These are phyloP conservation scores for Conus canariensis DNA, from an alignment of 2,888 invertebrate genomes.

Conservation along the genomic window DNA sequence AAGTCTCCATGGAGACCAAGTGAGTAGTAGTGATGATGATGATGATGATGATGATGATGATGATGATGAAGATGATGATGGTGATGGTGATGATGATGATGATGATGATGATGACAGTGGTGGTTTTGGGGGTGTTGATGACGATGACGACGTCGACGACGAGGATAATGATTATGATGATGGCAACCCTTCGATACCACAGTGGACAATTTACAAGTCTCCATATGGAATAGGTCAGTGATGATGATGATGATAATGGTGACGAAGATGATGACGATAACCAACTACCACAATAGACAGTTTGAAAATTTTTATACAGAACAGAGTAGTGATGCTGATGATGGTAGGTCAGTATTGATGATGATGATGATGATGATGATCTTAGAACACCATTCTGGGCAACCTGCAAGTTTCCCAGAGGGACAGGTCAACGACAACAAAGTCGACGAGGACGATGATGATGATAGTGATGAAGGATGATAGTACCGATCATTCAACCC, in stretches of 20 bases:
- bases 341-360: background rate
- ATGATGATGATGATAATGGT: background rate
- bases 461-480: background rate
- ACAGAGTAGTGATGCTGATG: background rate
- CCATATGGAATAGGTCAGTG: background rate
- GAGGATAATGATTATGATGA: too few relatives aligned
- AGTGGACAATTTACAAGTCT: background rate
- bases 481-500: background rate
- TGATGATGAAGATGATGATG: constrained; percentile 11
- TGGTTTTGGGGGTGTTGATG: background rate
- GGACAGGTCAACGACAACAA: background rate
- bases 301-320: background rate
- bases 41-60: background rate
- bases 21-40: background rate
- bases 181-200: background rate
- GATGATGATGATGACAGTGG: background rate
- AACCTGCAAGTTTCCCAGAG: background rate
- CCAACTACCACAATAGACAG: background rate
- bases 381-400: background rate
- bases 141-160: background rate
- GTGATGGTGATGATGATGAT: background rate
- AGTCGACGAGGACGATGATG: background rate
- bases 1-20: background rate
- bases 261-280: background rate
- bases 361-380: background rate